Conservation (phyloP, 2,797 vertebrate species). For the Gallinago stenura region DNA sequence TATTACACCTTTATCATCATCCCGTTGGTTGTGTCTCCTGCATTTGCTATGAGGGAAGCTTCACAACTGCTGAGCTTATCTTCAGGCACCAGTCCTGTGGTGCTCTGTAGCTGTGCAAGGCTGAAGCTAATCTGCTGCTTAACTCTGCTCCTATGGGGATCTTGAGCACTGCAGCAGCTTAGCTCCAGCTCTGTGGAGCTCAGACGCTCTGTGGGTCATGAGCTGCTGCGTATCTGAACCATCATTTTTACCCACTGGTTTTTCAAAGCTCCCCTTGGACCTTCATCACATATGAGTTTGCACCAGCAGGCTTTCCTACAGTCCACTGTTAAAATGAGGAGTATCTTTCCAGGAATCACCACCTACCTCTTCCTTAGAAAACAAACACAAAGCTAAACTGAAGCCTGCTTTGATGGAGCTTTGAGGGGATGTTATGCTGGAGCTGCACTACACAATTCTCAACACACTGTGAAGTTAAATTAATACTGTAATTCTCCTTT, state of each 20-base stretch:
- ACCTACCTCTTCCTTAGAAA: background rate
- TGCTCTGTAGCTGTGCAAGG: background rate
- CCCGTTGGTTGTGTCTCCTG: background rate
- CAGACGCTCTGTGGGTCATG: accelerated
- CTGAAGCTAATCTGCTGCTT: constrained; percentile 45
- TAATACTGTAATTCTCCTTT: background rate
- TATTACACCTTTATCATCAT: constrained; percentile 13
- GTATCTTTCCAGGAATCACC: background rate
- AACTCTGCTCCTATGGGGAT: background rate
- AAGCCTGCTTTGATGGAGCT: background rate
- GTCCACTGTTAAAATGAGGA: background rate
- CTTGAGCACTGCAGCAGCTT: background rate
- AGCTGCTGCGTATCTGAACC: background rate
- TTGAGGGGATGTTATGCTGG: background rate
- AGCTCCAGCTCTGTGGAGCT: background rate
- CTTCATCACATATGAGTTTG: background rate
- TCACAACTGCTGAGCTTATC: background rate
- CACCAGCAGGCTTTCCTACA: background rate
- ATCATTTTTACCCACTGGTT: background rate
- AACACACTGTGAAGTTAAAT: background rate
- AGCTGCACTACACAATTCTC: background rate
- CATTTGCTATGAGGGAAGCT: background rate
- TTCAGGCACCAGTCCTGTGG: background rate
- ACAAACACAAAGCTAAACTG: background rate
- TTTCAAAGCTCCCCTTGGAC: background rate